These are phyloP conservation scores for Amiota mariae DNA, from an alignment of 2,888 invertebrate genomes.

Conservation along the genomic window DNA sequence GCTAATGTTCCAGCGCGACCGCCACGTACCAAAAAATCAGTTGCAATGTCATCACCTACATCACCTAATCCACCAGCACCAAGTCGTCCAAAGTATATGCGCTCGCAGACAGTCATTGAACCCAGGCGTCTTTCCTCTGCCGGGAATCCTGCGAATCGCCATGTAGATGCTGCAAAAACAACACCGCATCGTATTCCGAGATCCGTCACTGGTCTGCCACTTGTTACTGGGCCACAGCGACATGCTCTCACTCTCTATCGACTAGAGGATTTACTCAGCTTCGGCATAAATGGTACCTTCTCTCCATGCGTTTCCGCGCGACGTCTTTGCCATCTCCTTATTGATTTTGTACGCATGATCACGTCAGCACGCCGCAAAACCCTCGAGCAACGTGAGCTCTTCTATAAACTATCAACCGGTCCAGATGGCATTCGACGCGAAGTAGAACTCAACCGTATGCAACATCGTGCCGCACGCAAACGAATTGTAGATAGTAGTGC, in stretches of 20 bases:
- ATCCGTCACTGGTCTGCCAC: conserved; percentile 77
- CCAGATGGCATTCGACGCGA: conserved; percentile 75
- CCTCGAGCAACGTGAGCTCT: conserved; percentile 86
- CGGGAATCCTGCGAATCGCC: conserved; percentile 35
- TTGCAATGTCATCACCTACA: conserved; percentile 50
- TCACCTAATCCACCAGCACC: conserved; percentile 51
- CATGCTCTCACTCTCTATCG: conserved; percentile 83
- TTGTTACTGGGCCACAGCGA: conserved; percentile 83
- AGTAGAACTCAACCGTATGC: conserved; percentile 77
- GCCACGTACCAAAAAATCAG: conserved; percentile 59
- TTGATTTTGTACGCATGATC: conserved; percentile 85
- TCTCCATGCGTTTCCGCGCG: conserved; percentile 78
- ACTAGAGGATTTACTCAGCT: conserved; percentile 83
- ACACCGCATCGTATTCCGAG: conserved; percentile 71
- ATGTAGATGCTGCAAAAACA: conserved; percentile 22
- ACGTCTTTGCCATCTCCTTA: conserved; percentile 81
- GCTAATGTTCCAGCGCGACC: conserved; percentile 54
- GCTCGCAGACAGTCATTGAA: conserved; percentile 73
- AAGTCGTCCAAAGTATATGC: conserved; percentile 73
- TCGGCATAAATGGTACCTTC: conserved; percentile 80
- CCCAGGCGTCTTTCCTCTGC: conserved; percentile 62
- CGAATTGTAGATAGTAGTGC: conserved; percentile 83
- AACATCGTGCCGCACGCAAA: conserved; percentile 80
- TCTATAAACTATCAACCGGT: conserved; percentile 77
- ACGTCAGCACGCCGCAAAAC: conserved; percentile 88